Base-by-base conservation (phyloP, 2,888 invertebrate genomes). In the Belgica antarctica region DNA sequence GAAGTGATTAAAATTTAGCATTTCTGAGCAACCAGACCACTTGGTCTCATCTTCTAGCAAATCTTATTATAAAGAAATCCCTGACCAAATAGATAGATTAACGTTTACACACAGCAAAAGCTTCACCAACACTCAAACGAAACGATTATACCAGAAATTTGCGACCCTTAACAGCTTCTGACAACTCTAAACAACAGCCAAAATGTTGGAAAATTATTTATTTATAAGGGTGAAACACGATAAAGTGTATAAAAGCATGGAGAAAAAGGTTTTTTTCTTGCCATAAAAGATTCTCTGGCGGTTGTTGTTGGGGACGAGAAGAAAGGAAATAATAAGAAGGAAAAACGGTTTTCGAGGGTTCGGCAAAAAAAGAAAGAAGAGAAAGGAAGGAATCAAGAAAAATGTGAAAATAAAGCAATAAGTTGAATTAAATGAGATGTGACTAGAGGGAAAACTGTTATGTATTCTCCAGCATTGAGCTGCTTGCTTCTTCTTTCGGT, bases 171-270 rank as follows among this genome's bases (percentile, higher is more conserved):
- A 66, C 66, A 66, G 66, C 66, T 66, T 66, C 66, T 66, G 66
- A 66, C 66, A 66, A 66, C 41, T 66, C 41, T 41, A 66, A 36
- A 66, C 66, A 66, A 66, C 66, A 66, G 66, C 66, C 66, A 66
- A 66, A 66, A 66, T 66, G 66, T 66, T 66, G 66, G 66, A 66
- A 66, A 66, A 66, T 66, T 66, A 66, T 66, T 66, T 66, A 66
- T 66, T 66, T 66, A 66, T 66, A 66, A 66, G 66, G 66, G 66
- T 66, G 66, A 66, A 66, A 41, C 41, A 66, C 46, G 66, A 66
- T 66, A 66, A 66, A 66, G 63, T 66, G 66, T 66, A 52, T 47
- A 52, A 52, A 52, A 66, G 66, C 66, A 66, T 66, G 66, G 28
- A 66, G 27, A 61, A 15, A 61, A 27, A 41, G 10, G 41, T 12